Evolutionary conservation across 2,888 invertebrate species (phyloP).

Genomic region (Sisyra terminalis): DNA sequence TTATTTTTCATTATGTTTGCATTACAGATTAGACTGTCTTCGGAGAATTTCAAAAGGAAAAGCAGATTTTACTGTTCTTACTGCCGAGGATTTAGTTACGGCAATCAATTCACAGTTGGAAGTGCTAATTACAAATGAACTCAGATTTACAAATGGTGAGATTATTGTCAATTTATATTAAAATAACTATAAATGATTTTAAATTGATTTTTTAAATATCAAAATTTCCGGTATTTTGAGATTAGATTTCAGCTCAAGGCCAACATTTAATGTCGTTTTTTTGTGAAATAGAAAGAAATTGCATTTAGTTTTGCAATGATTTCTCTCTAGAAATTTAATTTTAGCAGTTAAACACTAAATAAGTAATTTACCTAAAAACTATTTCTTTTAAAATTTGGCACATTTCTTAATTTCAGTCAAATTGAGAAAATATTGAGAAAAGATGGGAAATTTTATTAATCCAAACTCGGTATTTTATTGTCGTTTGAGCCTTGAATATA

Average conservation of each 20-base stretch:
- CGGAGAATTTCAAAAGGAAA: slow-evolving; percentile 56
- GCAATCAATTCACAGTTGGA: slow-evolving; percentile 49
- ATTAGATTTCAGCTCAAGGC: neutral
- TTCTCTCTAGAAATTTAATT: too few species aligned
- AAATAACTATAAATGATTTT: neutral
- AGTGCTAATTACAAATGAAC: slow-evolving; percentile 52
- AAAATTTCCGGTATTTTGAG: neutral
- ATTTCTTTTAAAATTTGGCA: too few species aligned
- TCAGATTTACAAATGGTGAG: slow-evolving; percentile 26
- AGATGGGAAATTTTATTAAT: too few species aligned
- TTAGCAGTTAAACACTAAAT: too few species aligned
- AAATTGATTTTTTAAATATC: neutral
- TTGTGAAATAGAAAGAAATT: slow-evolving; percentile 9
- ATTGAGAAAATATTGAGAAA: too few species aligned
- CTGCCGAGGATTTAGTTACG: slow-evolving; percentile 69
- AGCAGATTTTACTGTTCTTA: slow-evolving; percentile 71
- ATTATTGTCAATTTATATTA: slow-evolving; percentile 5
- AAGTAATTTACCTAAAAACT: too few species aligned
- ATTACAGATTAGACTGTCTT: slow-evolving; percentile 58
- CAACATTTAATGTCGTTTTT: neutral
- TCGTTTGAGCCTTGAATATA: too few species aligned
- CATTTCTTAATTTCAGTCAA: too few species aligned
- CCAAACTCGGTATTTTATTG: too few species aligned
- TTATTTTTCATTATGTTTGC: too few species aligned
- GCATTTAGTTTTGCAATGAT: neutral